Base-by-base conservation (phyloP, 2,797 vertebrate genomes). In the Schizopygopsis malacanthus region DNA sequence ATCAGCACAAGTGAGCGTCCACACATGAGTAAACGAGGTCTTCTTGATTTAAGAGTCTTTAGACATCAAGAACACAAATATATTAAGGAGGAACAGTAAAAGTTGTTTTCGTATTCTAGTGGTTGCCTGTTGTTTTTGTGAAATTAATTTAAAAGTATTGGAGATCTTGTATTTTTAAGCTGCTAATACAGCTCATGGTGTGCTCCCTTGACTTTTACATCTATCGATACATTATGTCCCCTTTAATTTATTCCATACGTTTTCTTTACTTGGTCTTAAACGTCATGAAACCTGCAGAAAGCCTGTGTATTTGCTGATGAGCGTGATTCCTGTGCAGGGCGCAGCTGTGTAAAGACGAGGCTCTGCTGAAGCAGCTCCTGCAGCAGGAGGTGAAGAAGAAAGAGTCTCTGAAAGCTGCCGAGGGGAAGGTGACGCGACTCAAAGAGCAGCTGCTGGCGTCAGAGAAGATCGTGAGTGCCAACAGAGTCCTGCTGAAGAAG, bases 321-420 rank as follows among this genome's bases (percentile, higher is more conserved):
- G 28, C 6, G 15, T 80, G 59, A 69, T 22, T 71, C 81, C 47
- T 37, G 22, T 85, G 37, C 91, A 99, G 98, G 83, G 93, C 96
- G 90, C 94, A 98, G 86, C 94, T 99, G 90, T 92, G 96, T 93
- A 97, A 96, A 86, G 98, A 99, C 87, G 97, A 98, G 91, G 94
- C 95, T 65, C 89, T 99, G 69, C 95, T 99, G 84, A 95, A 96
- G 88, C 96, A 97, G 79, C 94, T 99, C n/a, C 92, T 97, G 54
- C 96, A 97, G 65, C 98, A 99, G 94, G 97, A 99, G 91, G 94
- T 96, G 84, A 98, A 96, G 92, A 99, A 98, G 91, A 96, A 94
- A 6, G 98, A 99, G 90, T 96, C 96, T 3, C 96, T 99, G 89
- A 95, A 95, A 87, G 95, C 95, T 39, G 96, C 98, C 0, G 98